Percentiles rank a stretch among this genome's conserved stretches.
Evolutionary conservation across 2,113 vertebrate species (phyloP).

Genomic region (Sinocyclocheilus anshuiensis): DNA sequence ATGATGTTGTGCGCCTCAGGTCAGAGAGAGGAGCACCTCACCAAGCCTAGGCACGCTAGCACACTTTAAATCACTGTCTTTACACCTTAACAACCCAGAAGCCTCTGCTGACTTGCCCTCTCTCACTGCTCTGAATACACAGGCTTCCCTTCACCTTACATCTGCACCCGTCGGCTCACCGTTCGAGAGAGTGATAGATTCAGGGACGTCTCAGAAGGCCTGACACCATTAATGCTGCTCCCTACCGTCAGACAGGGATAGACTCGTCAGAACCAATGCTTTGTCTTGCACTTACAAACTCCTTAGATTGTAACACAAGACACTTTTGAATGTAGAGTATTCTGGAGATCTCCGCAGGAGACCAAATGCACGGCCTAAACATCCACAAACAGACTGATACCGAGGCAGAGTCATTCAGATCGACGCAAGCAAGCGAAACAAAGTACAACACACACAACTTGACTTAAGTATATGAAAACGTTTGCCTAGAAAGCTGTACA

Average conservation of each 20-base stretch:
- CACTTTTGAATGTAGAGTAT: constrained; percentile 93
- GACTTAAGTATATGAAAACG: constrained; percentile 70
- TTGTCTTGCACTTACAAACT: constrained; percentile 78
- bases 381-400: constrained; percentile 25
- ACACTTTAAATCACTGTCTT: constrained; percentile 40
- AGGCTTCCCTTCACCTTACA: constrained; percentile 48
- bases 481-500: constrained; percentile 71
- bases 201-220: constrained; percentile 54
- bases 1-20: constrained; percentile 19
- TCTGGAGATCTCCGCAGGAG: constrained; percentile 59
- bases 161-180: constrained; percentile 9
- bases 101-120: constrained; percentile 14
- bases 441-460: constrained; percentile 7
- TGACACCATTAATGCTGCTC: constrained; percentile 61
- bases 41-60: constrained; percentile 62
- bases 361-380: constrained; percentile 44
- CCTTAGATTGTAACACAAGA: constrained; percentile 91
- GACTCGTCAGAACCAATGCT: constrained; percentile 61
- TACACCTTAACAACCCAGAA: constrained; percentile 7
- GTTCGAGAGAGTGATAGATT: constrained; percentile 29
- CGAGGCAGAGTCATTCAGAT: too few relatives aligned
- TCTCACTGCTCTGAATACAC: constrained; percentile 48
- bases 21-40: constrained; percentile 1
- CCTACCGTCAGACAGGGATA: constrained; percentile 31
- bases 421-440: too few relatives aligned